phyloP scores from a whole-genome alignment of 2,888 invertebrate genomes.

The Hymenopus coronatus region DNA sequence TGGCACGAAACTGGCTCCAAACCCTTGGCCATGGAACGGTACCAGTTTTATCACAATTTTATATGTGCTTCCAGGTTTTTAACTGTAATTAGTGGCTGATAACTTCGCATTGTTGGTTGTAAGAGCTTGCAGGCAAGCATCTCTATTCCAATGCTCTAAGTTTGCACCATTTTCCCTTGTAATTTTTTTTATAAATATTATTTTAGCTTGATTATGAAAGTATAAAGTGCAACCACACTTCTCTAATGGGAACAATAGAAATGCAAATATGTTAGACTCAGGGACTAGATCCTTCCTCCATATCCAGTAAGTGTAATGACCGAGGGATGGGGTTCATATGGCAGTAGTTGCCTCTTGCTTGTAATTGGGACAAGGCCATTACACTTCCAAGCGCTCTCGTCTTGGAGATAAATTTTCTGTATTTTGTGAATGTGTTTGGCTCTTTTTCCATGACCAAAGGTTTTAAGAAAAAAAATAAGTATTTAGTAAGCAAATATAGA shows the following conservation, averaged over 20 bases:
- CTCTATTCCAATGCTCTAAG: not conserved
- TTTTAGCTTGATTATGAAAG: not conserved
- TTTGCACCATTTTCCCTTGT: not conserved
- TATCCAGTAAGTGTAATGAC: not conserved
- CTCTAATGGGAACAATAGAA: not conserved
- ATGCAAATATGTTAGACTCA: not conserved
- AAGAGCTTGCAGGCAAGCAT: not conserved
- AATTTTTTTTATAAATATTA: not conserved
- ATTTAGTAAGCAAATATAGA: not conserved
- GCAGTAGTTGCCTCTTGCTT: too few relatives aligned
- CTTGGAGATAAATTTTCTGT: not conserved
- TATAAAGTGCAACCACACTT: not conserved
- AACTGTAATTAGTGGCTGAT: not conserved
- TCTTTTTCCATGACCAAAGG: constrained; percentile 25
- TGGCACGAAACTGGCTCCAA: constrained; percentile 12
- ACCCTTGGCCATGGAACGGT: constrained; percentile 25
- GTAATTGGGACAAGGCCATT: not conserved
- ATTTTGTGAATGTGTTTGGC: not conserved
- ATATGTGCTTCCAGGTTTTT: constrained; percentile 7
- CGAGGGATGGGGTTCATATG: not conserved
- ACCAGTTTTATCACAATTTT: not conserved
- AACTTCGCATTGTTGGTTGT: not conserved
- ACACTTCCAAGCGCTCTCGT: not conserved
- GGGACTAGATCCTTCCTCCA: constrained; percentile 12
- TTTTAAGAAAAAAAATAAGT: not conserved